These are phyloP conservation scores for Oncorhynchus keta DNA, from an alignment of 2,113 vertebrate genomes.

Conservation along the genomic window DNA sequence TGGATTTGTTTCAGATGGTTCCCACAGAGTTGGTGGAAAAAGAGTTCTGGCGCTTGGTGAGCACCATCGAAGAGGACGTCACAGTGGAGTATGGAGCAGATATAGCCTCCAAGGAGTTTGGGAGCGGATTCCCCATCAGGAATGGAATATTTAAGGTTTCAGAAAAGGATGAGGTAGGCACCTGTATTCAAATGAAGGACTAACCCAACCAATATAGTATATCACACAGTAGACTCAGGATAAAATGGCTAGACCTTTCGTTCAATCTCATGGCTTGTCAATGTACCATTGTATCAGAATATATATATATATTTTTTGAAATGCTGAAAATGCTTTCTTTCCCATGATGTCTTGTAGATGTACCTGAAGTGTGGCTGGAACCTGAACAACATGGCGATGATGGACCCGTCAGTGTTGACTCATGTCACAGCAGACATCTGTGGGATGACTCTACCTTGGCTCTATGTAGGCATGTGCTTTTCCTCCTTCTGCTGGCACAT, in stretches of 20 bases:
- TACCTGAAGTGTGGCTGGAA: conserved; percentile 97
- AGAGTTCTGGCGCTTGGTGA: conserved; percentile 96
- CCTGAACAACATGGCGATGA: conserved; percentile 98
- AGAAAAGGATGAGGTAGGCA: conserved; percentile 86
- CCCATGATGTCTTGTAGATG: conserved; percentile 71
- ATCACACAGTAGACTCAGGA: too few species aligned
- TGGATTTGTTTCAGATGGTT: conserved; percentile 83
- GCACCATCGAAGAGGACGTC: conserved; percentile 96
- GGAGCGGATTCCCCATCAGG: conserved; percentile 93
- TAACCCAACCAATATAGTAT: too few species aligned
- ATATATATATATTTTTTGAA: too few species aligned
- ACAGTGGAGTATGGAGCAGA: conserved; percentile 98
- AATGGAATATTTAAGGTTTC: conserved; percentile 88
- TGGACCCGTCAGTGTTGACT: conserved; percentile 94
- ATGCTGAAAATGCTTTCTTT: not conserved
- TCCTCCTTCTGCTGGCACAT: conserved; percentile 99
- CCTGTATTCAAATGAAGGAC: not conserved
- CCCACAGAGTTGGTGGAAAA: conserved; percentile 97
- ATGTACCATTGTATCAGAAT: too few species aligned
- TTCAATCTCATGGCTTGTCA: too few species aligned
- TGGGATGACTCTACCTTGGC: conserved; percentile 97
- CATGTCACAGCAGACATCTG: conserved; percentile 98
- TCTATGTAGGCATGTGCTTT: conserved; percentile 99
- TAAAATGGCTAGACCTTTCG: too few species aligned
- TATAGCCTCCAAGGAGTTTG: conserved; percentile 97